These are phyloP conservation scores for Taxidea taxus DNA, from an alignment of 2,113 vertebrate genomes.

Conservation along the genomic window DNA sequence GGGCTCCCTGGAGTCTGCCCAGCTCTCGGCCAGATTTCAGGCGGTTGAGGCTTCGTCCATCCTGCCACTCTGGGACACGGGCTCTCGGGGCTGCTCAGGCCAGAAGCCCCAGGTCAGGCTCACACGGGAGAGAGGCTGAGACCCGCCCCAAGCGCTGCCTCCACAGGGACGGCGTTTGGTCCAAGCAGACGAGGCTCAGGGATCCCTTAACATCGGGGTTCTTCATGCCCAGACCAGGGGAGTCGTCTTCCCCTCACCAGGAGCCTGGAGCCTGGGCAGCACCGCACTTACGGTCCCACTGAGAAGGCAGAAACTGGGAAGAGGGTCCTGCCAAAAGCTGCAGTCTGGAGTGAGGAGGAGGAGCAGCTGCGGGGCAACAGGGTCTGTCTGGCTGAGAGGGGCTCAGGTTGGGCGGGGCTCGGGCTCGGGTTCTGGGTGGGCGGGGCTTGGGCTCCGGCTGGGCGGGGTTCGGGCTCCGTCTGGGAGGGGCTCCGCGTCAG, in stretches of 20 bases:
- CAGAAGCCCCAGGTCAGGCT: accelerated
- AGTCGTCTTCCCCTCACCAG: neutral
- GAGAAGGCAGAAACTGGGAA: neutral
- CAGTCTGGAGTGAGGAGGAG: accelerated
- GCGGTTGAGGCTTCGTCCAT: slow-evolving; percentile 64
- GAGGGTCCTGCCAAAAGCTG: neutral
- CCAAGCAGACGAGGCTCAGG: neutral
- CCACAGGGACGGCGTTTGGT: neutral
- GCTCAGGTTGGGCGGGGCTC: neutral
- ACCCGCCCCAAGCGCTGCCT: neutral
- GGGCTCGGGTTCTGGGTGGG: too few relatives aligned
- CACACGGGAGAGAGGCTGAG: neutral
- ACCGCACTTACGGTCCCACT: accelerated
- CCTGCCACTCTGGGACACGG: slow-evolving; percentile 53
- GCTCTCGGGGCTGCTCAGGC: neutral
- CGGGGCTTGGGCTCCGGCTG: too few relatives aligned
- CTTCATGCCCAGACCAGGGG: too few relatives aligned
- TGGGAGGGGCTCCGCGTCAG: too few relatives aligned
- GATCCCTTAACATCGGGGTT: neutral
- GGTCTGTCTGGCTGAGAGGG: accelerated
- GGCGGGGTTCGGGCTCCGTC: too few relatives aligned
- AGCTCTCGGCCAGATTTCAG: slow-evolving; percentile 60
- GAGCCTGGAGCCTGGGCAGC: neutral
- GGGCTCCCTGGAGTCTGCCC: neutral
- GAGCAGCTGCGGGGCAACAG: accelerated